These are phyloP conservation scores for Cyprinus carpio DNA, from an alignment of 2,113 vertebrate genomes.

Conservation along the genomic window DNA sequence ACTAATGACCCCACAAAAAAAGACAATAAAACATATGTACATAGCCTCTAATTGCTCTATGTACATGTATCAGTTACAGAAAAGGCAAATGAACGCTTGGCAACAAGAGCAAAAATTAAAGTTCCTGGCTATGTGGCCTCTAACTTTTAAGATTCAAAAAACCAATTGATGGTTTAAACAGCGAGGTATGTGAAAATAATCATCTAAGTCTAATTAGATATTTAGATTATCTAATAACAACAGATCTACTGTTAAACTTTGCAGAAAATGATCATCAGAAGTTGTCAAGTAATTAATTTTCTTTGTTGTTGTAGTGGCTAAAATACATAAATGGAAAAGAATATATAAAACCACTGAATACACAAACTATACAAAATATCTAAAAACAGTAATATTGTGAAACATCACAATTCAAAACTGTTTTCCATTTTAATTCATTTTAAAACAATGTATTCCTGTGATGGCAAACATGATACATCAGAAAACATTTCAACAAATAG, in stretches of 20 bases:
- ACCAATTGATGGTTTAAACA: neutral
- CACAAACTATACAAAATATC: neutral
- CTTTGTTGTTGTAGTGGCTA: neutral
- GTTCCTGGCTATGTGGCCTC: neutral
- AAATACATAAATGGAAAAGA: neutral
- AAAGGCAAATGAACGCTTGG: neutral
- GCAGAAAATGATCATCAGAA: neutral
- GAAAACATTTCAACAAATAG: neutral
- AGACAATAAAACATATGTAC: neutral
- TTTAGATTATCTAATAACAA: neutral
- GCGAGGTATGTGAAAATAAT: neutral
- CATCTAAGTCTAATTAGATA: neutral
- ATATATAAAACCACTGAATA: neutral
- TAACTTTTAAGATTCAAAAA: neutral
- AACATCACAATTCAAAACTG: neutral
- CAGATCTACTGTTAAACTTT: neutral
- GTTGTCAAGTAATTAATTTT: neutral
- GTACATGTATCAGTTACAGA: neutral
- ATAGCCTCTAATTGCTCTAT: neutral
- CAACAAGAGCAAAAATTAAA: neutral
- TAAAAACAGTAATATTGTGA: too few relatives aligned
- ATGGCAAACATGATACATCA: neutral
- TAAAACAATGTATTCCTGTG: neutral
- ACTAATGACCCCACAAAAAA: conserved; percentile 64
- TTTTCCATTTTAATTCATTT: neutral